phyloP scores from a whole-genome alignment of 2,888 invertebrate genomes.

The Caenorhabditis sp. region DNA sequence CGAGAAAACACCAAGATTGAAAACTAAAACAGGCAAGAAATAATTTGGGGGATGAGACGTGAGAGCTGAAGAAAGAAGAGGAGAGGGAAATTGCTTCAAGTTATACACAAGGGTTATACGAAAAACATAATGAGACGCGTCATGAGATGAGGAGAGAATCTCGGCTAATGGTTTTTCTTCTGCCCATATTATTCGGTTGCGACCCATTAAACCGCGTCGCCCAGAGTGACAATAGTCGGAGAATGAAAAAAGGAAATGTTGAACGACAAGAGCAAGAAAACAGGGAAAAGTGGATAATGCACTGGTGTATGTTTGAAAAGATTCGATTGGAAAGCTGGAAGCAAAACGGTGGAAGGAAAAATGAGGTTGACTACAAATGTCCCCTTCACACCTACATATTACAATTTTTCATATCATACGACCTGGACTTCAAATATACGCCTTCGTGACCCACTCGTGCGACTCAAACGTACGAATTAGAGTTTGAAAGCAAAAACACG shows the following conservation, averaged over 20 bases:
- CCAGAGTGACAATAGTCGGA: constrained; percentile 21
- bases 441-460: too few relatives aligned
- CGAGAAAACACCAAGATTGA: constrained; percentile 16
- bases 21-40: constrained; percentile 20
- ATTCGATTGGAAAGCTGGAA: neutral
- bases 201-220: constrained; percentile 35
- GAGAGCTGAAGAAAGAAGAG: constrained; percentile 6
- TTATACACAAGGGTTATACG: constrained; percentile 31
- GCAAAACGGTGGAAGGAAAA: neutral
- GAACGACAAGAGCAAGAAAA: neutral
- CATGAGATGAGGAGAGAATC: constrained; percentile 48
- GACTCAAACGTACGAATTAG: neutral
- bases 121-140: constrained; percentile 46
- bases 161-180: constrained; percentile 51
- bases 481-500: neutral
- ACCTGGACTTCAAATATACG: too few relatives aligned
- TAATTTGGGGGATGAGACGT: constrained; percentile 17
- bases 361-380: neutral
- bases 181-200: constrained; percentile 36
- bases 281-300: neutral
- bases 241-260: neutral
- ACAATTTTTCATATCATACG: too few relatives aligned
- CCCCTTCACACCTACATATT: too few relatives aligned
- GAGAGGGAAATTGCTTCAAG: constrained; percentile 36
- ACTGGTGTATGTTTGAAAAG: neutral